phyloP scores from a whole-genome alignment of 1,140 invertebrate species.

The Rhagoletis pomonella region DNA sequence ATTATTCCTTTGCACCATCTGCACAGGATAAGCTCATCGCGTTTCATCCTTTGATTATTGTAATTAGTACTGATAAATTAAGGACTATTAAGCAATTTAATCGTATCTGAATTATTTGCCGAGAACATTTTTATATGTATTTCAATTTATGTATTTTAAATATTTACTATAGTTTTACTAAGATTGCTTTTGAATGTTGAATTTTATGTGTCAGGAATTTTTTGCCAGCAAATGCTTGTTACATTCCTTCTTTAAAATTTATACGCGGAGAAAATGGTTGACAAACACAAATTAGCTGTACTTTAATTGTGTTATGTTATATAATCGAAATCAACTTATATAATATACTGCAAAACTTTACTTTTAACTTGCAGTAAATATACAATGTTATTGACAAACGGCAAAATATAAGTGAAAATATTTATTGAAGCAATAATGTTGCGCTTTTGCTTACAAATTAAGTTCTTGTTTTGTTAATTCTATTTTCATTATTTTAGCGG shows the following conservation, averaged over 20 bases:
- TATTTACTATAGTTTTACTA: background rate
- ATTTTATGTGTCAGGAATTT: constrained; percentile 25
- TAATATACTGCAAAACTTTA: constrained; percentile 1
- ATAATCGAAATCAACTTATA: background rate
- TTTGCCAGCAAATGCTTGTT: background rate
- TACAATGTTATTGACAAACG: background rate
- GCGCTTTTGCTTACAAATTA: background rate
- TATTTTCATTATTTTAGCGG: constrained; percentile 9
- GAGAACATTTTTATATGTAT: background rate
- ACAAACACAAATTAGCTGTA: background rate
- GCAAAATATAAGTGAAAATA: background rate
- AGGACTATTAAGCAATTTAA: background rate
- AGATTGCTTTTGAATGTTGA: background rate
- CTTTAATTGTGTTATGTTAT: background rate
- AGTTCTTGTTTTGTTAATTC: background rate
- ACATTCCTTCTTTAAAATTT: background rate
- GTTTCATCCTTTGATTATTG: background rate
- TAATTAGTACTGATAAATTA: constrained; percentile 2
- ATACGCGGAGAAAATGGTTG: background rate
- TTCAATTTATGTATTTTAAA: background rate
- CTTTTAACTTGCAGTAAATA: background rate
- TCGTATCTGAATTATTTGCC: background rate
- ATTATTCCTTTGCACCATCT: constrained; percentile 1
- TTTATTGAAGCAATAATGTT: constrained; percentile 17
- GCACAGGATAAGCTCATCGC: constrained; percentile 37